A percentile compares a stretch with the other conserved stretches of the same genome.
phyloP scores from a whole-genome alignment of 2,888 invertebrate species.

The Augochlorella aurata region DNA sequence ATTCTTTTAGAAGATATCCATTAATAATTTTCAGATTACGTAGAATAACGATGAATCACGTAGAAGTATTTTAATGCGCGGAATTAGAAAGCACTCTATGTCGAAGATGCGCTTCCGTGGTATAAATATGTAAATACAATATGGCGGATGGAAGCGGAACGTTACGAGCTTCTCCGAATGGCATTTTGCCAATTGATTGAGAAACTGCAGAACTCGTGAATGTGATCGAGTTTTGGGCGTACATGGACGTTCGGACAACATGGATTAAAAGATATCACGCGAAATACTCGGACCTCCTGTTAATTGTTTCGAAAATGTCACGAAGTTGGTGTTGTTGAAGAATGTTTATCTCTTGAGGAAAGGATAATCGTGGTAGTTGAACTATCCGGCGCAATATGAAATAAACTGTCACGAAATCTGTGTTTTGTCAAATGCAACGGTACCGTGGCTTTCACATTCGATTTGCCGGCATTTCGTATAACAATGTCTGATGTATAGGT shows the following conservation, averaged over 20 bases:
- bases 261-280: constrained; percentile 21
- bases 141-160: constrained; percentile 75
- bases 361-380: constrained; percentile 11
- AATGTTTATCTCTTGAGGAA: constrained; percentile 58
- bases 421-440: constrained; percentile 22
- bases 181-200: constrained; percentile 55
- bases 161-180: constrained; percentile 59
- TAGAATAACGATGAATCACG: neutral
- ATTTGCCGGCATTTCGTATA: constrained; percentile 47
- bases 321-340: constrained; percentile 47
- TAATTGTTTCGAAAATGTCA: constrained; percentile 50
- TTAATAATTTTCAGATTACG: neutral
- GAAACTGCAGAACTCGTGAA: constrained; percentile 31
- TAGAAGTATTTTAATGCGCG: neutral
- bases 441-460: constrained; percentile 43
- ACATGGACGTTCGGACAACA: neutral
- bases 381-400: constrained; percentile 42
- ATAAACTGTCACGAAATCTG: constrained; percentile 27
- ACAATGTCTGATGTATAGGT: constrained; percentile 59
- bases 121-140: constrained; percentile 79
- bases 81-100: constrained; percentile 47
- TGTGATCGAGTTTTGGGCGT: constrained; percentile 14
- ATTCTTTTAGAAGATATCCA: neutral
- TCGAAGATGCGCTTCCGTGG: constrained; percentile 46
- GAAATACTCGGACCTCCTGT: constrained; percentile 23